Conservation (phyloP, 2,888 invertebrate genomes). For the Rhodophaea formosa region DNA sequence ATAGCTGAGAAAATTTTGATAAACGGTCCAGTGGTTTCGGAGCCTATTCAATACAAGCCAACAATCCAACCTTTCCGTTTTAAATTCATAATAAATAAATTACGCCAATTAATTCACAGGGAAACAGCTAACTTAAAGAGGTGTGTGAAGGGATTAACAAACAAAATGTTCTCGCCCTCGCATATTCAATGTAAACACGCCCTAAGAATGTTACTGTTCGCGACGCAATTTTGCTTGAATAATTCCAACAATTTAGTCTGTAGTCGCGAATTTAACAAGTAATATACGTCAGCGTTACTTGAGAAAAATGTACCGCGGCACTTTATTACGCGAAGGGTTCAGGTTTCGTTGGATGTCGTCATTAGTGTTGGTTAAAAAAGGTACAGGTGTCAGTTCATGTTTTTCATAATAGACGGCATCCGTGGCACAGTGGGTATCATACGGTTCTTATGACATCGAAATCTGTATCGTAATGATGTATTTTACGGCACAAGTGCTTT, state of each 20-base stretch:
- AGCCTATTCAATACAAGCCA: too few relatives aligned
- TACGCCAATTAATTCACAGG: too few relatives aligned
- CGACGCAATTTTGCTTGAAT: slow-evolving; percentile 40
- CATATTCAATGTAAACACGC: neutral
- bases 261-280: slow-evolving; percentile 32
- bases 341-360: neutral
- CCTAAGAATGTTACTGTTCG: slow-evolving; percentile 25
- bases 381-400: neutral
- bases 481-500: too few relatives aligned
- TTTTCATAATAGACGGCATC: neutral
- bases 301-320: slow-evolving; percentile 34
- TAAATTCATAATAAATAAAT: too few relatives aligned
- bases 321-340: slow-evolving; percentile 23
- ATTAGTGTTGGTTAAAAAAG: neutral
- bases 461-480: too few relatives aligned
- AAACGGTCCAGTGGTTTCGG: too few relatives aligned
- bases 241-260: slow-evolving; percentile 35
- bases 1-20: too few relatives aligned
- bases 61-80: too few relatives aligned
- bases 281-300: slow-evolving; percentile 31
- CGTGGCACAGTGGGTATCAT: too few relatives aligned
- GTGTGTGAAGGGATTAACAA: too few relatives aligned
- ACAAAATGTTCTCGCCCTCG: neutral
- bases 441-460: too few relatives aligned
- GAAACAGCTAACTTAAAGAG: too few relatives aligned